Base-by-base conservation (phyloP, 53 echinoderm and acorn worm genomes). In the Holothuria scabra region DNA sequence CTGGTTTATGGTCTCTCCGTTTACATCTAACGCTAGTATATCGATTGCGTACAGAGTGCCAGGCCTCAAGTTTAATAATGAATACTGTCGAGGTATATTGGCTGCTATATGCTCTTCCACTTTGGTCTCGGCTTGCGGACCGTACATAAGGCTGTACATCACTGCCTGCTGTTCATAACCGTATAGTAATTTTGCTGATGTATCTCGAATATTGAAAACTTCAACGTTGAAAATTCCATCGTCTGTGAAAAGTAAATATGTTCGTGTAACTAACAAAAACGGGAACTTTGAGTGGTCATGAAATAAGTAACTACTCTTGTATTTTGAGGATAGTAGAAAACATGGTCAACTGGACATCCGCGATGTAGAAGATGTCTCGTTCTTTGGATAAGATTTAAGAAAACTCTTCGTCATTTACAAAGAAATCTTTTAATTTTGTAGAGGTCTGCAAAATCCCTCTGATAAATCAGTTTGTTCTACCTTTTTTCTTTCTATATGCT, bases 131-230 rank as follows among this genome's bases (percentile, higher is more conserved):
- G 12, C 52, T 18, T 31, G 48, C 24, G 28, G 19, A 21, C 58
- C 57, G 32, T 78, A 59, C n/a, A 4, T 18, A 28, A 78, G 29
- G 32, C 31, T 78, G 21, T 78, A 78, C 18, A 19, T 13, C 4
- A 8, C 29, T 56, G 78, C 59, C 31, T 28, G 21, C 59, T 29
- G 58, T 57, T 56, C 57, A 56, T 19, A 23, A 25, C 78, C 78
- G 52, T 78, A 57, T 18, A 78, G 78, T 10, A 78, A 30, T 24
- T 14, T 20, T 11, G 78, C 57, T 56, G 56, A 78, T 28, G 30
- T 78, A 12, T 78, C 78, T 56, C 52, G 78, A 32, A 78, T 78
- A 7, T 78, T 32, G 32, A 56, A 58, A 28, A 78, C n/a, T 56
- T 30, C 25, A 28, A 78, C 59, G 56, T 78, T 56, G 12, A 78